phyloP scores from a whole-genome alignment of 2,797 vertebrate genomes.

The Schizopygopsis pylzovi region DNA sequence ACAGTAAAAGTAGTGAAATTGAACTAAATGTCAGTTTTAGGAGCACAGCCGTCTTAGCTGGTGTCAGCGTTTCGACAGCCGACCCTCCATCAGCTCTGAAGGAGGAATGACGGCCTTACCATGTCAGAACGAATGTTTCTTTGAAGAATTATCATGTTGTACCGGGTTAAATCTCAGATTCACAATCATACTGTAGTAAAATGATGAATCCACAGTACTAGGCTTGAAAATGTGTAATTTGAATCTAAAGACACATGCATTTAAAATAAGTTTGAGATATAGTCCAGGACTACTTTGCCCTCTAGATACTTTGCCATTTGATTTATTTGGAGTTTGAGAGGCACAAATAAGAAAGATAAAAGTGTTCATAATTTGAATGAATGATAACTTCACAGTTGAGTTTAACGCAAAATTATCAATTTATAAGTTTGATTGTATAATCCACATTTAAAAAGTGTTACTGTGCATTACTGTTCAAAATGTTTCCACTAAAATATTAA shows the following conservation, averaged over 20 bases:
- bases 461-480: neutral
- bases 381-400: neutral
- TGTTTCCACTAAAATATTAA: too few relatives aligned
- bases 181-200: slow-evolving; percentile 60
- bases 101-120: slow-evolving; percentile 65
- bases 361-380: neutral
- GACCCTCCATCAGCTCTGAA: slow-evolving; percentile 55
- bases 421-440: neutral
- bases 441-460: neutral
- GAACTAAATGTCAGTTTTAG: slow-evolving; percentile 40
- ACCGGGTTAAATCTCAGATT: slow-evolving; percentile 63
- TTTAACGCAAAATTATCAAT: too few relatives aligned
- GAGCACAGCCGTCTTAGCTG: neutral
- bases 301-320: neutral
- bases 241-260: neutral
- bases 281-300: neutral
- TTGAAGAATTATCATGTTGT: slow-evolving; percentile 65
- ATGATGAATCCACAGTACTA: slow-evolving; percentile 60
- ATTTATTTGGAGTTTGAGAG: neutral
- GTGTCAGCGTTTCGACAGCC: slow-evolving; percentile 37
- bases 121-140: slow-evolving; percentile 66
- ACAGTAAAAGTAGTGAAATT: slow-evolving; percentile 29
- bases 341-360: neutral
- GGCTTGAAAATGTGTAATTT: neutral
- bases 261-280: neutral